Evolutionary conservation across 2,888 invertebrate genomes (phyloP).

Genomic region (Leptopilina syphax): DNA sequence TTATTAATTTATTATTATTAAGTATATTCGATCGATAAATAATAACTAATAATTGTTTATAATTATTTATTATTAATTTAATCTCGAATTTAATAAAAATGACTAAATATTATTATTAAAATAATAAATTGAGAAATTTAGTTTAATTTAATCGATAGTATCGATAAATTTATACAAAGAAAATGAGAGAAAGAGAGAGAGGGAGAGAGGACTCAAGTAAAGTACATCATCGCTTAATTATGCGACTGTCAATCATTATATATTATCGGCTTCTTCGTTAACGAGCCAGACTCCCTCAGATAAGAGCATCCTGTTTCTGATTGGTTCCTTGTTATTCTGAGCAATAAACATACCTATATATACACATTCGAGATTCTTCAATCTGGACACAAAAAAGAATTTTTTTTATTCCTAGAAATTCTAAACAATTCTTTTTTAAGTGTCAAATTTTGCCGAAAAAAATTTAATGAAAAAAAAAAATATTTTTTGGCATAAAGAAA

Average conservation of each 20-base stretch:
- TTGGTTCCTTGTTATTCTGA: slow-evolving; percentile 60
- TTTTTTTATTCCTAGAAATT: neutral
- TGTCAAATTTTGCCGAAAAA: neutral
- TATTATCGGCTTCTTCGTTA: slow-evolving; percentile 69
- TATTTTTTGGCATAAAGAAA: no score
- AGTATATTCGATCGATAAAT: no score
- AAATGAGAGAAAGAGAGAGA: slow-evolving; percentile 45
- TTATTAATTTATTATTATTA: no score
- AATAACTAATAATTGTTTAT: no score
- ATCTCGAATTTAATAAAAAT: no score
- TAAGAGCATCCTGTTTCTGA: slow-evolving; percentile 70
- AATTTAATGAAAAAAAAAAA: neutral
- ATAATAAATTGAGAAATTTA: no score
- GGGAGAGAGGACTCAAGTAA: slow-evolving; percentile 57
- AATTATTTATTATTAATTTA: no score
- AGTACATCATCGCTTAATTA: slow-evolving; percentile 64
- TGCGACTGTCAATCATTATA: slow-evolving; percentile 70
- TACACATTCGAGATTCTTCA: slow-evolving; percentile 59
- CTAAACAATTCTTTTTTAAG: neutral
- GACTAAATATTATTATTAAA: no score
- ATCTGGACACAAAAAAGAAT: slow-evolving; percentile 43
- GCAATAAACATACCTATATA: slow-evolving; percentile 52
- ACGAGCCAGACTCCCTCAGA: slow-evolving; percentile 62
- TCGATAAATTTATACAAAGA: slow-evolving; percentile 60
- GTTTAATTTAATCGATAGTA: neutral